A percentile compares a stretch with the other conserved stretches of the same genome.
These are phyloP conservation scores for Percopsis omiscomaycus DNA, from an alignment of 2,797 vertebrate species.

Conservation along the genomic window DNA sequence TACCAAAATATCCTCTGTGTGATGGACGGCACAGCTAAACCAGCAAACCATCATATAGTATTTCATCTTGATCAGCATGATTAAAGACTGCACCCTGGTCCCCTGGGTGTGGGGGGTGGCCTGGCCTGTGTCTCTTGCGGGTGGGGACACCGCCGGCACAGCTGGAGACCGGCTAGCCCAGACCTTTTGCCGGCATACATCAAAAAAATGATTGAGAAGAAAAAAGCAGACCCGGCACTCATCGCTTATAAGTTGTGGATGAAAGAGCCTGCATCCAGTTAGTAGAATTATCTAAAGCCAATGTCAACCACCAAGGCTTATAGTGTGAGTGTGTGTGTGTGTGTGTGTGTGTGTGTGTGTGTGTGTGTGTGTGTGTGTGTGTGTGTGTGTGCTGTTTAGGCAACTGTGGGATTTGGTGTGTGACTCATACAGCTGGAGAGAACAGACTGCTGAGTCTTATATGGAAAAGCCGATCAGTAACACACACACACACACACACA, in stretches of 20 bases:
- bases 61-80: slow-evolving; percentile 62
- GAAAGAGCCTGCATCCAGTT: slow-evolving; percentile 43
- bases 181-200: slow-evolving; percentile 35
- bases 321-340: slow-evolving; percentile 20
- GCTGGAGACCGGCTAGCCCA: slow-evolving; percentile 52
- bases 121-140: slow-evolving; percentile 22
- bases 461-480: slow-evolving; percentile 44
- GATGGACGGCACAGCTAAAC: slow-evolving; percentile 49
- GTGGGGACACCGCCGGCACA: slow-evolving; percentile 55
- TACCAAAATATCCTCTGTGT: slow-evolving; percentile 40
- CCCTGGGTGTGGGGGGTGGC: slow-evolving; percentile 37
- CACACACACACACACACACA: slow-evolving; percentile 38
- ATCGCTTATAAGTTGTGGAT: slow-evolving; percentile 17
- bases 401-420: slow-evolving; percentile 54
- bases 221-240: slow-evolving; percentile 39
- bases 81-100: slow-evolving; percentile 57
- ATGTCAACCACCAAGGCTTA: slow-evolving; percentile 46
- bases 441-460: neutral
- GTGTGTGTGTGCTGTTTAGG: slow-evolving; percentile 35
- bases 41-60: slow-evolving; percentile 49
- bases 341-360: slow-evolving; percentile 22
- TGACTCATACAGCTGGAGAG: slow-evolving; percentile 48
- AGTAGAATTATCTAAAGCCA: slow-evolving; percentile 47
- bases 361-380: slow-evolving; percentile 9
- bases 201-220: slow-evolving; percentile 44